phyloP scores from a whole-genome alignment of 2,113 vertebrate genomes.

The Orthonyx spaldingii region DNA sequence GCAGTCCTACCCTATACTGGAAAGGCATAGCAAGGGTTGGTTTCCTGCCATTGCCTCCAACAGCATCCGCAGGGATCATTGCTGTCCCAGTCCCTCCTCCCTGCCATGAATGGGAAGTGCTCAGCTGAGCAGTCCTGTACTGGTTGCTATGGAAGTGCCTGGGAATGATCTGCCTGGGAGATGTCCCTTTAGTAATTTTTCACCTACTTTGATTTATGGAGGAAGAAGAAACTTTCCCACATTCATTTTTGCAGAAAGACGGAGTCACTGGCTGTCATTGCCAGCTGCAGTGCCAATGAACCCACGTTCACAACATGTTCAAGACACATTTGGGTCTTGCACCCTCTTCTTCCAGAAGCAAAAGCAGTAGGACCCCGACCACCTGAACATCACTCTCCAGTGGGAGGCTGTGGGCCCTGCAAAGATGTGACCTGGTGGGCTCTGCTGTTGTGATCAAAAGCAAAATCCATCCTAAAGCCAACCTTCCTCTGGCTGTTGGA shows the following conservation, averaged over 20 bases:
- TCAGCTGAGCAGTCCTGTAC: neutral
- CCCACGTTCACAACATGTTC: rapidly evolving
- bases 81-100: neutral
- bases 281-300: rapidly evolving
- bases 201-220: conserved; percentile 26
- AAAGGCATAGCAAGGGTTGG: neutral
- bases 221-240: conserved; percentile 49
- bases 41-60: neutral
- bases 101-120: neutral
- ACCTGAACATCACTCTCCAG: neutral
- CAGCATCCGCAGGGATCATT: rapidly evolving
- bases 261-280: neutral
- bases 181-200: conserved; percentile 10
- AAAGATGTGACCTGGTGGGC: rapidly evolving
- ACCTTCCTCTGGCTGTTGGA: neutral
- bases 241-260: conserved; percentile 4
- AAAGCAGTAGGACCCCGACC: neutral
- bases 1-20: neutral
- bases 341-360: neutral
- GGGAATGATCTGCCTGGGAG: neutral
- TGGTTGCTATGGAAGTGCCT: neutral
- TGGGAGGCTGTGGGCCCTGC: neutral
- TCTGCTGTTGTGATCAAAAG: neutral
- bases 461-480: neutral
- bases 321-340: neutral